These are phyloP conservation scores for Hyles euphorbiae DNA, from an alignment of 1,140 invertebrate species.

Conservation along the genomic window DNA sequence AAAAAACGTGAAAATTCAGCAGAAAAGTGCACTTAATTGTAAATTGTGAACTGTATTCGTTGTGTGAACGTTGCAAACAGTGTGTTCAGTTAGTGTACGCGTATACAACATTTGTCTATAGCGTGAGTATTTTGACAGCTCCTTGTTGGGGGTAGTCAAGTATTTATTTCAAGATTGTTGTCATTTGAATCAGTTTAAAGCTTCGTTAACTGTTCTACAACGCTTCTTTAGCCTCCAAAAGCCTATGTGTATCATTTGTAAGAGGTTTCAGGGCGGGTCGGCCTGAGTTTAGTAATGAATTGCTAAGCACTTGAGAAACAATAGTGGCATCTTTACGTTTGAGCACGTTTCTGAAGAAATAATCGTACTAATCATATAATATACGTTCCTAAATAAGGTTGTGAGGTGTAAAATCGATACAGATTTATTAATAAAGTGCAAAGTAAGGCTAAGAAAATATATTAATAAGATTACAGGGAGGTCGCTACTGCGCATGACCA, in stretches of 20 bases:
- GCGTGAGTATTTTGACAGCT: slow-evolving; percentile 52
- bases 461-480: slow-evolving; percentile 37
- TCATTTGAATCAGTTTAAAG: no score
- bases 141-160: slow-evolving; percentile 4
- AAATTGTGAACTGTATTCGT: slow-evolving; percentile 33
- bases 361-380: no score
- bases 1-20: slow-evolving; percentile 52
- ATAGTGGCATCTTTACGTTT: no score
- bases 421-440: slow-evolving; percentile 3
- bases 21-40: slow-evolving; percentile 55
- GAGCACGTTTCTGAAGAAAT: no score
- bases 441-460: slow-evolving; percentile 15
- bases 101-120: slow-evolving; percentile 27
- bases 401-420: neutral
- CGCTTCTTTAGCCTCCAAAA: no score
- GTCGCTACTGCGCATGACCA: slow-evolving; percentile 39
- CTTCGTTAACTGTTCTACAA: no score
- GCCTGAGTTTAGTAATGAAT: no score
- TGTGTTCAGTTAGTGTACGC: slow-evolving; percentile 29
- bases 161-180: neutral
- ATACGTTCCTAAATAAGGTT: no score
- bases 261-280: no score
- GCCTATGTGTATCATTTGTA: no score
- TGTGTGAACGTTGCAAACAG: slow-evolving; percentile 29
- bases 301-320: no score